phyloP scores from a whole-genome alignment of 1,140 invertebrate species.

The Limonius californicus region DNA sequence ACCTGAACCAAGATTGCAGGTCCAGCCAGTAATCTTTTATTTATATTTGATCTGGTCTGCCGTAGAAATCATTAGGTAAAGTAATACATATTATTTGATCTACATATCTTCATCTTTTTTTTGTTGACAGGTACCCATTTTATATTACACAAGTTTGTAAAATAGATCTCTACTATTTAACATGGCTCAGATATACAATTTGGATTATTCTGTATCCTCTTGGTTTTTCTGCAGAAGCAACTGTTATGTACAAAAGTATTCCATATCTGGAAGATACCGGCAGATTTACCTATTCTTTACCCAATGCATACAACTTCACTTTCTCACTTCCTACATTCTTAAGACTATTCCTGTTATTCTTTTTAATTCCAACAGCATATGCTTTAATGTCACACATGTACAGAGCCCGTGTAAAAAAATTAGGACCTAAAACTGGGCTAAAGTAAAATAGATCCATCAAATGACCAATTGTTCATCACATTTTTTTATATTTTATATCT shows the following conservation, averaged over 20 bases:
- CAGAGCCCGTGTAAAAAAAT: conserved; percentile 58
- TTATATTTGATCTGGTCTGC: conserved; percentile 78
- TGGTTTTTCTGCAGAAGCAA: conserved; percentile 83
- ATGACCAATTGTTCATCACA: no score
- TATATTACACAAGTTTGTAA: conserved; percentile 81
- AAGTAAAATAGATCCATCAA: no score
- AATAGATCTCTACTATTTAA: conserved; percentile 70
- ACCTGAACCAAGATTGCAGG: conserved; percentile 79
- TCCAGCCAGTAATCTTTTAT: conserved; percentile 82
- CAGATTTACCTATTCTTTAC: conserved; percentile 71
- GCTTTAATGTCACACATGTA: conserved; percentile 79
- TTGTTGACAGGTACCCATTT: conserved; percentile 73
- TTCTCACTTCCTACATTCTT: conserved; percentile 82
- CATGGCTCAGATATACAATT: conserved; percentile 87
- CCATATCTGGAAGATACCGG: conserved; percentile 86
- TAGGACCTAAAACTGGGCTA: conserved; percentile 48
- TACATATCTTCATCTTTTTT: background rate
- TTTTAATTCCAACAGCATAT: conserved; percentile 71
- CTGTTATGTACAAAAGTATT: conserved; percentile 75
- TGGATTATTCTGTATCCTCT: conserved; percentile 92
- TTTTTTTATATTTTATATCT: no score
- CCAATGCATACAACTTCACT: conserved; percentile 81
- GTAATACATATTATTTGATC: conserved; percentile 10
- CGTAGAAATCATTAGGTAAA: conserved; percentile 76
- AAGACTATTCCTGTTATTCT: conserved; percentile 70